Evolutionary conservation across 1,140 invertebrate genomes (phyloP), one percentile per base, ranked within the genome.

Genomic region (Formica exsecta): DNA sequence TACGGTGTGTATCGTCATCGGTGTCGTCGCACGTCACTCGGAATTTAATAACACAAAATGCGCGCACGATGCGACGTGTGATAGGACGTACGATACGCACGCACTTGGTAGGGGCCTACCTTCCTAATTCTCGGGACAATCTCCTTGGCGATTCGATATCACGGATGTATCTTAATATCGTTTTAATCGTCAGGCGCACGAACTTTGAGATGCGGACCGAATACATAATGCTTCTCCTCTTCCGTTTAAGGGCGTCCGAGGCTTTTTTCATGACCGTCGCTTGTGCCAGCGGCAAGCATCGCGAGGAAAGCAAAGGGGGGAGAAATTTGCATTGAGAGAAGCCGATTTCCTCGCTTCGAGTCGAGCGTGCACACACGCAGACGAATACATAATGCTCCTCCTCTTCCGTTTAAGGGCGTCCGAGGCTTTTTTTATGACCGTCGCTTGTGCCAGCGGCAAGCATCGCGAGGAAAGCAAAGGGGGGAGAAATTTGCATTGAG

Each of bases 341-440:
- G 68, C 13, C 25, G 41, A 54, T 68, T 68, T 54, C 62, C 36
- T 29, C 25, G 57, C 16, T 51, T 51, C 41, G 48, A 75, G 44
- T 3, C 61, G 19, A 25, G 62, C 3, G 32, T 19, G 16, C 48
- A 19, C 48, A 2, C 51, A 62, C 80, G 87, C 87, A 89, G 79
- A 68, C 59, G 86, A 84, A 85, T 66, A 85, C n/a, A n/a, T 76
- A 76, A 85, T 85, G 66, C 7, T n/a, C 48, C 38, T 57, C 29
- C 25, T 29, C 25, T 29, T 13, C 13, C 44, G 77, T 74, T 54
- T 29, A 79, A 71, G 48, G 54, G 65, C 25, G 36, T 44, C 66
- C 32, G 25, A 22, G 36, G 51, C 38, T 38, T 41, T 62, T 70
- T 66, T 71, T 22, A 64, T 57, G 7, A 38, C 11, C 11, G 41